Percentiles rank a stretch among this genome's conserved stretches.
Conservation (phyloP, 2,888 invertebrate genomes). For the Eupelmus urozonus region DNA sequence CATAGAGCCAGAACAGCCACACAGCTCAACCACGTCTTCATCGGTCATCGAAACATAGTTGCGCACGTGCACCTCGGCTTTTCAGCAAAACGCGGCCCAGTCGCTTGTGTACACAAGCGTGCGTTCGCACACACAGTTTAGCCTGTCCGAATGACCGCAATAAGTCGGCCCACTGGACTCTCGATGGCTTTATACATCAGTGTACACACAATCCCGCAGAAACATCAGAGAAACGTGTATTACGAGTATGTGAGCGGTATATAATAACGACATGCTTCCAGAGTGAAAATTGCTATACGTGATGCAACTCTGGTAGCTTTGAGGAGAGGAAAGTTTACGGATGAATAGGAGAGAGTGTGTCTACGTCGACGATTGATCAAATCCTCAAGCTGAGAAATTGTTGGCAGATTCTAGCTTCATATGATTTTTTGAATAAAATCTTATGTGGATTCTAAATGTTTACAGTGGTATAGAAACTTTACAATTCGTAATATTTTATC, state of each 20-base stretch:
- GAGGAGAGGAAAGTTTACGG: background rate
- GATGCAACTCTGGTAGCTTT: background rate
- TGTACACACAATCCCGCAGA: background rate
- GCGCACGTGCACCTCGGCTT: background rate
- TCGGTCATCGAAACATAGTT: background rate
- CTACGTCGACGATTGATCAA: too few relatives aligned
- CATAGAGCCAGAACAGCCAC: background rate
- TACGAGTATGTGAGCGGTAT: conserved; percentile 5
- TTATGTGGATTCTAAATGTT: too few relatives aligned
- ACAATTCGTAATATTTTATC: too few relatives aligned
- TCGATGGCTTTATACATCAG: conserved; percentile 3
- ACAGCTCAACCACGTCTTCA: background rate
- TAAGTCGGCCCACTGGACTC: conserved; percentile 22
- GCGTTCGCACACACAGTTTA: conserved; percentile 31
- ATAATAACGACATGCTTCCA: conserved; percentile 26
- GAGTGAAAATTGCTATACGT: conserved; percentile 25
- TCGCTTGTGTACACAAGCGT: conserved; percentile 25
- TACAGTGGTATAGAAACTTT: too few relatives aligned
- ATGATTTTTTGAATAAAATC: too few relatives aligned
- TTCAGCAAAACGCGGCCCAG: background rate
- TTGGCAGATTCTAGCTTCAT: too few relatives aligned
- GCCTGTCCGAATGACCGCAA: conserved; percentile 40
- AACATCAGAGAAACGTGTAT: background rate
- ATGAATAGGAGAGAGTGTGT: background rate
- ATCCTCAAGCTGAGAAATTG: too few relatives aligned